Evolutionary conservation across 2,888 invertebrate species (phyloP).

Genomic region (Blastobasis adustella): DNA sequence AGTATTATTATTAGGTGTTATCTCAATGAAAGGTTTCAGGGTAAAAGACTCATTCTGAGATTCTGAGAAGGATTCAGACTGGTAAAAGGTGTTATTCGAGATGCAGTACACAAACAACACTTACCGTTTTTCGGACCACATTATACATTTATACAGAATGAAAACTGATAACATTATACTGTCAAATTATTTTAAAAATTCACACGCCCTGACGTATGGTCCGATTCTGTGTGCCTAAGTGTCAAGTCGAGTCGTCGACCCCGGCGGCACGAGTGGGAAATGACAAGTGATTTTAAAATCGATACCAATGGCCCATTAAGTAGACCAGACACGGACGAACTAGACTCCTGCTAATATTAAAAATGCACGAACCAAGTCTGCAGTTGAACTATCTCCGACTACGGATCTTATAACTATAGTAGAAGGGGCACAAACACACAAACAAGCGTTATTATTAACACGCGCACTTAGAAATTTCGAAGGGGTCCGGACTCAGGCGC

Average conservation of each 20-base stretch:
- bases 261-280: slow-evolving; percentile 4
- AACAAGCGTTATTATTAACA: slow-evolving; percentile 24
- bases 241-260: slow-evolving; percentile 42
- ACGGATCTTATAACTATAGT: not conserved
- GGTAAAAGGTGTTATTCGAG: no score
- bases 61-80: no score
- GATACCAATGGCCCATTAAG: not conserved
- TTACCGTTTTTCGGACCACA: not conserved
- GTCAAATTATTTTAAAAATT: slow-evolving; percentile 37
- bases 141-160: not conserved
- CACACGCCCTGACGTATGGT: slow-evolving; percentile 26
- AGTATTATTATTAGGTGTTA: no score
- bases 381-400: no score
- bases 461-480: slow-evolving; percentile 37
- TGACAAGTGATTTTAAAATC: slow-evolving; percentile 5
- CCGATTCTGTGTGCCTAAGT: slow-evolving; percentile 22
- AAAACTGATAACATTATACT: slow-evolving; percentile 29
- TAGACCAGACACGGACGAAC: no score
- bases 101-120: no score
- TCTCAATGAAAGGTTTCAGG: no score
- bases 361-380: no score
- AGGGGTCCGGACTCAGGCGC: slow-evolving; percentile 31
- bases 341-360: no score
- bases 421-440: slow-evolving; percentile 21
- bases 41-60: no score